phyloP scores from a whole-genome alignment of 2,113 vertebrate genomes.

The Pachycephala philippinensis region DNA sequence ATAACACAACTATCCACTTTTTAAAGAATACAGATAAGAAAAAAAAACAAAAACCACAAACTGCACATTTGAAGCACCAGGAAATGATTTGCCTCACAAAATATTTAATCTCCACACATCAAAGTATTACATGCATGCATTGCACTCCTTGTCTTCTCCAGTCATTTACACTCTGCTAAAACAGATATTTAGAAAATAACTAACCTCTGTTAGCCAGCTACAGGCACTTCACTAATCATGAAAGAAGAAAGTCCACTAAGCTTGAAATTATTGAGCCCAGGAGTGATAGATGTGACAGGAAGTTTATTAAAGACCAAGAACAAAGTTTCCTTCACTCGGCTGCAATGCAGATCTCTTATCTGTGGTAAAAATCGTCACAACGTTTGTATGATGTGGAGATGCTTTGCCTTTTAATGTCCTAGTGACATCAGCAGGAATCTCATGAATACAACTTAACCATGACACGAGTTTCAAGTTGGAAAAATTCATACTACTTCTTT shows the following conservation, averaged over 20 bases:
- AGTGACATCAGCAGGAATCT: slow-evolving; percentile 3
- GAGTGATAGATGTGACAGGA: slow-evolving; percentile 33
- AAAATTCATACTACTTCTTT: background rate
- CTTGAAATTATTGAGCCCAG: background rate
- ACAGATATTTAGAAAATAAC: slow-evolving; percentile 50
- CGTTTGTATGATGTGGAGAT: background rate
- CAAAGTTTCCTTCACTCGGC: background rate
- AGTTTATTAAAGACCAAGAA: slow-evolving; percentile 34
- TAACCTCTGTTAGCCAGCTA: slow-evolving; percentile 17
- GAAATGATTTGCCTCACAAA: slow-evolving; percentile 27
- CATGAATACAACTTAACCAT: background rate
- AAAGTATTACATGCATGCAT: slow-evolving; percentile 5
- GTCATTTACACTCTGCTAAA: background rate
- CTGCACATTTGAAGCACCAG: background rate
- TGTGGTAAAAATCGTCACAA: background rate
- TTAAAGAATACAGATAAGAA: background rate
- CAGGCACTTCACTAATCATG: slow-evolving; percentile 38
- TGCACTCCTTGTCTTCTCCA: background rate
- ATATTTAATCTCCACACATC: slow-evolving; percentile 46
- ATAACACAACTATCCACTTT: background rate
- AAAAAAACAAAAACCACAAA: background rate
- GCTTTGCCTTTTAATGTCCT: background rate
- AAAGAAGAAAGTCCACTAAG: slow-evolving; percentile 35
- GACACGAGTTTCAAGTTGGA: background rate
- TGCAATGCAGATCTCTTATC: background rate